Evolutionary conservation across 2,797 vertebrate species (phyloP), one percentile per base, ranked within the genome.

Genomic region (Psittacula echo): DNA sequence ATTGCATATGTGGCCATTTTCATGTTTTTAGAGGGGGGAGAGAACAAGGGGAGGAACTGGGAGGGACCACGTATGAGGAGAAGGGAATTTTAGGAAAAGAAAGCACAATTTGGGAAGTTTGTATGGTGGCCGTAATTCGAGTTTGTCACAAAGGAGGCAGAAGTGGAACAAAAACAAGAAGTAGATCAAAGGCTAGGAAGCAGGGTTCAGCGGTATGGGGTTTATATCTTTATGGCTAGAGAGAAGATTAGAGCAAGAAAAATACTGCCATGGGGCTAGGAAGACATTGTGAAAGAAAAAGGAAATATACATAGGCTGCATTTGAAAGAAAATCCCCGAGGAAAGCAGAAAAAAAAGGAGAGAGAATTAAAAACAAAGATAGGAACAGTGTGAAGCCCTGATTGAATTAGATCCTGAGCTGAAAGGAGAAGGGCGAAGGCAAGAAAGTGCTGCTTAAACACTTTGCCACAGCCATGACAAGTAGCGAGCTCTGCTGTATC

Each of bases 241-340:
- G 93, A 95, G 94, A 97, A 96, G 96, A 97, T 97, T 97, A 97
- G 95, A 96, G 87, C 81, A 97, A 95, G 94, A 95, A 96, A 97
- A 97, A 96, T 93, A 97, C 85, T 95, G 84, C 93, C 85, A 77
- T 94, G 93, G 94, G 93, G 85, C 87, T 97, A 87, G 83, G 94
- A 95, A 93, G 96, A 97, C 87, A 92, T 94, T 97, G 90, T 96
- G 93, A 95, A 93, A 82, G 85, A 90, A 96, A 82, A 92, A 77
- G 92, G 96, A 95, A 95, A 87, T 92, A 83, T 62, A 93, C 84
- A 87, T 95, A 48, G 95, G 82, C 77, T 84, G 56, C 73, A 91
- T 95, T 95, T 97, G 94, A 95, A 96, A 94, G 93, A 80, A 97
- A 96, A 95, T 94, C 88, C 92, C 94, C 64, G 34, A 96, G 92